phyloP scores from a whole-genome alignment of 2,113 vertebrate genomes.

The Gobius niger region DNA sequence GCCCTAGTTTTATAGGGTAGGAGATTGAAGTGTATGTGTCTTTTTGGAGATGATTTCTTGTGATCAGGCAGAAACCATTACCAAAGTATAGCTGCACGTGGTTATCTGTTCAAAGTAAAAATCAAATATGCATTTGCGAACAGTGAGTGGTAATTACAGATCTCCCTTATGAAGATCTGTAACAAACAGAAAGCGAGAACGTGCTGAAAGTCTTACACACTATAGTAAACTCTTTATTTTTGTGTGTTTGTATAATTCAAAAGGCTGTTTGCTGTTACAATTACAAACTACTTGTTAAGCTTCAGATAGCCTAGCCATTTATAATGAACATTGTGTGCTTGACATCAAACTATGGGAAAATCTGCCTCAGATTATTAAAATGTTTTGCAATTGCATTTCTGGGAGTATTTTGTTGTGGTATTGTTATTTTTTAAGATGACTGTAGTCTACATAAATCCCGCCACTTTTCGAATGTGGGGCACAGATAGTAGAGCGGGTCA shows the following conservation, averaged over 20 bases:
- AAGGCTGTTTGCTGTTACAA: neutral
- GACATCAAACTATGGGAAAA: constrained; percentile 4
- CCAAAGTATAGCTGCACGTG: neutral
- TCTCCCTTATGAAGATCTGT: too few relatives aligned
- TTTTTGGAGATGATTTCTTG: constrained; percentile 29
- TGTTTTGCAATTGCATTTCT: neutral
- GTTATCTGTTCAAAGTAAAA: neutral
- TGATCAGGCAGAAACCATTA: constrained; percentile 7
- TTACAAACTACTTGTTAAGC: neutral
- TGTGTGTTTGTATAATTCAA: constrained; percentile 2
- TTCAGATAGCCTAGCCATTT: constrained; percentile 4
- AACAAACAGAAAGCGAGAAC: neutral
- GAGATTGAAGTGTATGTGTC: constrained; percentile 30
- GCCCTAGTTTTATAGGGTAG: constrained; percentile 73
- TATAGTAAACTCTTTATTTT: neutral
- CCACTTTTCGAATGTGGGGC: too few relatives aligned
- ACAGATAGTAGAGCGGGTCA: too few relatives aligned
- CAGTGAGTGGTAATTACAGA: too few relatives aligned
- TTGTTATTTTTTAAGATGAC: too few relatives aligned
- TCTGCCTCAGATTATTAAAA: constrained; percentile 1
- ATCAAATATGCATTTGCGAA: neutral
- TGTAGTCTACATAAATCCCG: too few relatives aligned
- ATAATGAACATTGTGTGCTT: constrained; percentile 8
- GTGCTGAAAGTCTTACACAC: neutral
- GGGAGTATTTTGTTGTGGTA: too few relatives aligned